Conservation (phyloP, 2,888 invertebrate genomes). For the Oligia fasciuncula region DNA sequence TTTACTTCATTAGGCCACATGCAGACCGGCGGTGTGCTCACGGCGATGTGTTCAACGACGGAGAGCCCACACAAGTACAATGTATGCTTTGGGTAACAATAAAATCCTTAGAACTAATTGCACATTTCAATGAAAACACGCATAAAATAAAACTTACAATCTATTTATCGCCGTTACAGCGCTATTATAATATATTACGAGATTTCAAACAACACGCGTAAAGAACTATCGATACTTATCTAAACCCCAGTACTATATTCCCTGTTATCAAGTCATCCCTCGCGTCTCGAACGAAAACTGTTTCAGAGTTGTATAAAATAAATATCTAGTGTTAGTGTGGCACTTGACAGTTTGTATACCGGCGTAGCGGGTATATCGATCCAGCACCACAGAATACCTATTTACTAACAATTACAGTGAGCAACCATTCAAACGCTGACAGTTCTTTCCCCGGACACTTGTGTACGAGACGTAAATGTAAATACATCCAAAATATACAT, state of each 20-base stretch:
- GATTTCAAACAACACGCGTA: constrained; percentile 89
- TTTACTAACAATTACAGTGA: constrained; percentile 86
- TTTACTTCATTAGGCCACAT: constrained; percentile 56
- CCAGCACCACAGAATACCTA: constrained; percentile 86
- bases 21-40: constrained; percentile 40
- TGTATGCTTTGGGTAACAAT: constrained; percentile 88
- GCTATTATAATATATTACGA: constrained; percentile 88
- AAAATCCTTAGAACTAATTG: constrained; percentile 84
- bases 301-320: constrained; percentile 79
- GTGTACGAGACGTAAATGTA: constrained; percentile 76
- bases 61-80: constrained; percentile 76
- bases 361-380: constrained; percentile 69
- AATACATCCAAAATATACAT: constrained; percentile 89
- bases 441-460: constrained; percentile 77
- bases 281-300: constrained; percentile 70
- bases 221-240: constrained; percentile 81
- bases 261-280: constrained; percentile 79
- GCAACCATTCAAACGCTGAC: constrained; percentile 86
- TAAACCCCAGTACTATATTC: constrained; percentile 84
- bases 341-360: constrained; percentile 80
- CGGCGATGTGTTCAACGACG: constrained; percentile 51
- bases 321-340: constrained; percentile 87
- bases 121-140: constrained; percentile 87
- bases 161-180: constrained; percentile 81
- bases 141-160: constrained; percentile 84